These are phyloP conservation scores for Plectus sambesii DNA, from an alignment of 1,140 invertebrate genomes.

Conservation along the genomic window DNA sequence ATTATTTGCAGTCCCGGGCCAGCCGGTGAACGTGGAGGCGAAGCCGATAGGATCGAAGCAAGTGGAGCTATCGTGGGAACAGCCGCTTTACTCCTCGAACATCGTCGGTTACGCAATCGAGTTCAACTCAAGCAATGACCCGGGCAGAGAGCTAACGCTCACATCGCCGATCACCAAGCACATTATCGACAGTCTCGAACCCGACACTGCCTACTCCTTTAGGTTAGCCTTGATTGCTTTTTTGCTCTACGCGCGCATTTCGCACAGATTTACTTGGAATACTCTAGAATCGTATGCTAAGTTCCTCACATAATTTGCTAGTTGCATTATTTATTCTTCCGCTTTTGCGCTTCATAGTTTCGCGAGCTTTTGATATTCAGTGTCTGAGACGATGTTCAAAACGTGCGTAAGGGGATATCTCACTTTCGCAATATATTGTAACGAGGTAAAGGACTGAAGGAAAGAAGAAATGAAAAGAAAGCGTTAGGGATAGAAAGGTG, in stretches of 20 bases:
- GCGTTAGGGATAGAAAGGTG: slow-evolving; percentile 6
- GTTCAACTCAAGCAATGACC: slow-evolving; percentile 17
- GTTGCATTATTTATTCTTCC: no score
- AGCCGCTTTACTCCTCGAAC: slow-evolving; percentile 24
- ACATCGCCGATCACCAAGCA: slow-evolving; percentile 27
- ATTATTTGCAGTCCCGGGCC: slow-evolving; percentile 25
- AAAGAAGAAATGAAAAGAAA: no score
- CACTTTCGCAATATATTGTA: no score
- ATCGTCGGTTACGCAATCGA: slow-evolving; percentile 22
- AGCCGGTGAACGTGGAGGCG: slow-evolving; percentile 15
- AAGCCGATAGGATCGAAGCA: slow-evolving; percentile 18
- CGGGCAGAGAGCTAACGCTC: slow-evolving; percentile 19
- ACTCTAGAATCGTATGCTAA: no score
- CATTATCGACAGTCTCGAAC: slow-evolving; percentile 21
- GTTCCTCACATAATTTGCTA: no score
- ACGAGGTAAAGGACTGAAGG: no score
- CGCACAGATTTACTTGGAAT: no score
- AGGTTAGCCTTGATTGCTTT: slow-evolving; percentile 11
- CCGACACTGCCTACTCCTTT: slow-evolving; percentile 25
- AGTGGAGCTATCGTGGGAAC: slow-evolving; percentile 26
- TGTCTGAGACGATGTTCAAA: no score
- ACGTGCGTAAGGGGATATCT: no score
- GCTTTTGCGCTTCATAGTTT: no score
- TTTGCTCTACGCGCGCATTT: no score
- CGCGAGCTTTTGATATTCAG: no score